phyloP scores from a whole-genome alignment of 1,140 invertebrate species.

The Microplitis demolitor region DNA sequence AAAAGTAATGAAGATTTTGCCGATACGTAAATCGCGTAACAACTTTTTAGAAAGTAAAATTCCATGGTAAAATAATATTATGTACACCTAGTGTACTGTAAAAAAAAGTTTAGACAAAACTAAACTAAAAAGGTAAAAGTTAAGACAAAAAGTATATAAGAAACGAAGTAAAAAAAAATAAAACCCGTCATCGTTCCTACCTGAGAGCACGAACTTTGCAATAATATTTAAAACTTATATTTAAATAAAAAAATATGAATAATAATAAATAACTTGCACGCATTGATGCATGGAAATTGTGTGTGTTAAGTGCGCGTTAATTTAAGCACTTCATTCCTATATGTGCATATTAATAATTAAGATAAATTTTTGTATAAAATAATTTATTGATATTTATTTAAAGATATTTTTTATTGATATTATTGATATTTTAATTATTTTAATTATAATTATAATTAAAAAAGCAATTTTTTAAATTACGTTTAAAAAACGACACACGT shows the following conservation, averaged over 20 bases:
- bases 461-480: too few relatives aligned
- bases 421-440: not conserved
- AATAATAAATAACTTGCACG: conserved; percentile 7
- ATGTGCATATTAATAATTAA: not conserved
- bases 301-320: conserved; percentile 48
- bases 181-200: conserved; percentile 7
- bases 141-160: not conserved
- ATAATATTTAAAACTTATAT: conserved; percentile 41
- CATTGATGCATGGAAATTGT: conserved; percentile 39
- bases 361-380: conserved; percentile 32
- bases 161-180: conserved; percentile 3
- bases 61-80: too few relatives aligned
- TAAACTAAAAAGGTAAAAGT: too few relatives aligned
- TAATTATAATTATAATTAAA: not conserved
- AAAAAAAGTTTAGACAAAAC: too few relatives aligned
- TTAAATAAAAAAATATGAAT: conserved; percentile 12
- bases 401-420: conserved; percentile 4
- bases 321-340: not conserved
- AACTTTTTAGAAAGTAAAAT: too few relatives aligned
- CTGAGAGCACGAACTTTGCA: conserved; percentile 40
- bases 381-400: conserved; percentile 28
- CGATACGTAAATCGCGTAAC: too few relatives aligned
- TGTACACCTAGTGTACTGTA: too few relatives aligned
- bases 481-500: not conserved
- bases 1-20: too few relatives aligned